Conservation (phyloP, 1,140 invertebrate genomes). For the Scaptomyza montana region DNA sequence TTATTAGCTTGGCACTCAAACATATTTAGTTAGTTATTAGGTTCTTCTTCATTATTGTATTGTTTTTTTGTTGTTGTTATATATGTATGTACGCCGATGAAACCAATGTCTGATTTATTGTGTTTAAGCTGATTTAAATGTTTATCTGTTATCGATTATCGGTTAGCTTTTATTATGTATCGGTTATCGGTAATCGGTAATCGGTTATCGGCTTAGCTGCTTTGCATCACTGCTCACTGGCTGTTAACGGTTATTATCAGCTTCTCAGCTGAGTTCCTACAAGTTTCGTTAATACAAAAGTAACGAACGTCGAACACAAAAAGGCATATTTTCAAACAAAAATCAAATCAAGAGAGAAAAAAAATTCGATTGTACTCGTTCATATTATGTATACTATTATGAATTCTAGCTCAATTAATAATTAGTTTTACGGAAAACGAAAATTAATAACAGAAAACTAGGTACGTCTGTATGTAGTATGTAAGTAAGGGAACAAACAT, state of each 20-base stretch:
- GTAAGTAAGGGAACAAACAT: neutral
- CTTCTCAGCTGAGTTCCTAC: conserved; percentile 55
- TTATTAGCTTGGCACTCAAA: conserved; percentile 83
- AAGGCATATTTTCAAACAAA: conserved; percentile 58
- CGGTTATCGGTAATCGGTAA: conserved; percentile 19
- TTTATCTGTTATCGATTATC: conserved; percentile 20
- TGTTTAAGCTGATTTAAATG: conserved; percentile 39
- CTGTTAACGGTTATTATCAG: conserved; percentile 17
- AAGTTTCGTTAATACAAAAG: conserved; percentile 68
- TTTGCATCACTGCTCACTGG: conserved; percentile 2
- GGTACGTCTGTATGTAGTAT: neutral
- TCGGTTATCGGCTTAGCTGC: conserved; percentile 16
- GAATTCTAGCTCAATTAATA: conserved; percentile 37
- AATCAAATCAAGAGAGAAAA: conserved; percentile 51
- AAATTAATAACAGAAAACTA: conserved; percentile 17
- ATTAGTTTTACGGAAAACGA: conserved; percentile 11
- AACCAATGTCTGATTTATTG: conserved; percentile 73
- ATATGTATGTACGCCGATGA: conserved; percentile 66
- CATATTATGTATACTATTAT: conserved; percentile 37
- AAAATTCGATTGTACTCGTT: conserved; percentile 30
- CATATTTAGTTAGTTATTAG: conserved; percentile 60
- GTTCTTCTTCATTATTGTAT: conserved; percentile 40
- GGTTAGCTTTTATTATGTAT: neutral
- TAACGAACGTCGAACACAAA: conserved; percentile 64
- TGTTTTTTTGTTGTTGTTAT: conserved; percentile 20